phyloP scores from a whole-genome alignment of 2,113 vertebrate species.

The Hirundichthys speculiger region DNA sequence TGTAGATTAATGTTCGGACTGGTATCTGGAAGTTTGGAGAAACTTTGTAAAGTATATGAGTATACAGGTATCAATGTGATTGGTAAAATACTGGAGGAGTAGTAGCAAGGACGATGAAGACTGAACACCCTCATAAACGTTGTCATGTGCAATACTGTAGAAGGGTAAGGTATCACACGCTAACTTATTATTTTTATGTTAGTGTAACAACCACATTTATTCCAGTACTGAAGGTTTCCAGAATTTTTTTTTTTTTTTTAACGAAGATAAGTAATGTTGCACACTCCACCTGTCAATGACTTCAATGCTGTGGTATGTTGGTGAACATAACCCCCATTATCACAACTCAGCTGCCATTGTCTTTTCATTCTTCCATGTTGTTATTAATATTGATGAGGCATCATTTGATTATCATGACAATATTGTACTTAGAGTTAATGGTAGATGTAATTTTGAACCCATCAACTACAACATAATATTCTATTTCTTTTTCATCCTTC shows the following conservation, averaged over 20 bases:
- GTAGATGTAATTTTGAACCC: constrained; percentile 69
- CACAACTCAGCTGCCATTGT: constrained; percentile 46
- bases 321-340: not conserved
- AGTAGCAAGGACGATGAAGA: not conserved
- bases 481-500: constrained; percentile 66
- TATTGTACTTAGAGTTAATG: constrained; percentile 66
- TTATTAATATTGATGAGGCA: constrained; percentile 65
- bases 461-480: constrained; percentile 64
- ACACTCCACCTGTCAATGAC: not conserved
- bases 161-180: not conserved
- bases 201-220: not conserved
- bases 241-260: not conserved
- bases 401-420: constrained; percentile 61
- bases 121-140: too few relatives aligned
- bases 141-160: not conserved
- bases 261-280: not conserved
- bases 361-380: constrained; percentile 34
- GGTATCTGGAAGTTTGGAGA: not conserved
- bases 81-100: too few relatives aligned
- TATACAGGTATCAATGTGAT: not conserved
- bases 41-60: not conserved
- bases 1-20: not conserved
- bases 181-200: not conserved
- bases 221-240: not conserved
- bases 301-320: not conserved